Evolutionary conservation across 2,888 invertebrate species (phyloP).

Genomic region (Dione vanillae): DNA sequence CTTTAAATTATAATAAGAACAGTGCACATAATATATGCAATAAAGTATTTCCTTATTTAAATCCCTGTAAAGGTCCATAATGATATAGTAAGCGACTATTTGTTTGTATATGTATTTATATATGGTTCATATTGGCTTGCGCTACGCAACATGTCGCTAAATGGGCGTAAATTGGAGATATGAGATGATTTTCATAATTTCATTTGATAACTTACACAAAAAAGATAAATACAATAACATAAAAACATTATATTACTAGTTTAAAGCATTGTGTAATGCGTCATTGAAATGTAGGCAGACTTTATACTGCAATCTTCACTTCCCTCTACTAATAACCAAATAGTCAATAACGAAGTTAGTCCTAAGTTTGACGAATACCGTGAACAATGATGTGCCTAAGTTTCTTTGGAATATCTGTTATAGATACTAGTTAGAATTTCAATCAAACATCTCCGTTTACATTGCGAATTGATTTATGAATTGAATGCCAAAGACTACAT

Average conservation of each 20-base stretch:
- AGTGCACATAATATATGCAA: no score
- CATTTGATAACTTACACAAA: no score
- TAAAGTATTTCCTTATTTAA: no score
- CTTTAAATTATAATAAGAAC: no score
- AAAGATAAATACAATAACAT: not conserved
- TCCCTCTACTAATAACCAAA: conserved; percentile 33
- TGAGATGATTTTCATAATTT: not conserved
- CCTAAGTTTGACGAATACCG: conserved; percentile 37
- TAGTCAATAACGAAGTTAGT: conserved; percentile 48
- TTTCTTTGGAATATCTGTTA: conserved; percentile 39
- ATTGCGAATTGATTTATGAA: conserved; percentile 41
- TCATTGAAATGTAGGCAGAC: conserved; percentile 16
- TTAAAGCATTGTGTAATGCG: conserved; percentile 2
- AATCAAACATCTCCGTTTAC: conserved; percentile 47
- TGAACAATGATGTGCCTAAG: conserved; percentile 44
- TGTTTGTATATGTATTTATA: no score
- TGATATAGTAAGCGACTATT: no score
- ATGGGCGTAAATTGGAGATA: not conserved
- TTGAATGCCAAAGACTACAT: conserved; percentile 35
- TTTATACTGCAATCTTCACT: conserved; percentile 16
- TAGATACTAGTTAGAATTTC: conserved; percentile 47
- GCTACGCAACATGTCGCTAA: not conserved
- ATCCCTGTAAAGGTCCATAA: no score
- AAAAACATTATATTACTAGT: not conserved
- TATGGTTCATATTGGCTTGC: not conserved